These are phyloP conservation scores for Vulpes lagopus DNA, from an alignment of 2,113 vertebrate genomes.

Conservation along the genomic window DNA sequence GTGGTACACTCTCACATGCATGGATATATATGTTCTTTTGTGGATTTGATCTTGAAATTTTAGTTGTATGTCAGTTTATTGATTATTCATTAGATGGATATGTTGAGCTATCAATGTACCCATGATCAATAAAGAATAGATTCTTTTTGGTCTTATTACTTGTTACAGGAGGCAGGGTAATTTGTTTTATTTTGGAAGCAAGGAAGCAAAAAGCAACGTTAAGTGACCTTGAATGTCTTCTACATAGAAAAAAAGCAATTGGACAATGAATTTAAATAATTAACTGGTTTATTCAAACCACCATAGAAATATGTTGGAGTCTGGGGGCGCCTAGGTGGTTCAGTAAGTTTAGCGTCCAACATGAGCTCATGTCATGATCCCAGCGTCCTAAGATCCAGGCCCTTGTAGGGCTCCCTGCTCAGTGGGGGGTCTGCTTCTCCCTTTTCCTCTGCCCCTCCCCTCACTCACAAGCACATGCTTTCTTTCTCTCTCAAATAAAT, in stretches of 20 bases:
- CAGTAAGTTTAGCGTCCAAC: background rate
- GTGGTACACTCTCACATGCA: no score
- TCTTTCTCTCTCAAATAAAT: background rate
- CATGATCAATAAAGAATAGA: background rate
- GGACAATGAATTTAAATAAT: constrained; percentile 7
- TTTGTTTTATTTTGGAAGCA: constrained; percentile 29
- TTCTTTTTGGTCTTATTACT: background rate
- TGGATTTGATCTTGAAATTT: constrained; percentile 36
- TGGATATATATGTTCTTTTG: background rate
- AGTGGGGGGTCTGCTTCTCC: background rate
- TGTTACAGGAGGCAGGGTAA: background rate
- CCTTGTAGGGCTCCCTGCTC: background rate
- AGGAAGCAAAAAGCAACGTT: constrained; percentile 9
- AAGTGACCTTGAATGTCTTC: constrained; percentile 16
- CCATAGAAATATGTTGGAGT: background rate
- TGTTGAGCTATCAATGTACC: background rate
- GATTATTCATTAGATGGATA: background rate
- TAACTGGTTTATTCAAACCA: background rate
- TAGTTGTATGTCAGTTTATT: background rate
- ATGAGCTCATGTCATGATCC: background rate
- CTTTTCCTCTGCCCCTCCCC: background rate
- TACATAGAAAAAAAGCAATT: background rate
- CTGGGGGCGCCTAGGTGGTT: background rate
- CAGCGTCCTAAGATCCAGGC: background rate
- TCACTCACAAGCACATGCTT: background rate